Conservation (phyloP, 2,113 vertebrate genomes). For the Halcyon malimbica region DNA sequence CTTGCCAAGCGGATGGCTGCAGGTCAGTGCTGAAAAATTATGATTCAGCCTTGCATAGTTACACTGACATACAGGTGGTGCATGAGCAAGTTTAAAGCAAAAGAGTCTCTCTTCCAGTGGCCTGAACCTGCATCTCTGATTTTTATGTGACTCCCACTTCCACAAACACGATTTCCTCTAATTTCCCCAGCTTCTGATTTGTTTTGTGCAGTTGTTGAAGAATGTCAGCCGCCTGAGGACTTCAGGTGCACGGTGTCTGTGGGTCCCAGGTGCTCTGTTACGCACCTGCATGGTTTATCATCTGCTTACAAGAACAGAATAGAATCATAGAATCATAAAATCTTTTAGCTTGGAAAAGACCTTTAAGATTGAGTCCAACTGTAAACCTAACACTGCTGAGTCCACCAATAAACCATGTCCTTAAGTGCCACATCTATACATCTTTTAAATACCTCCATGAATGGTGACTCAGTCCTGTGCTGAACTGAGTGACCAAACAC, state of each 20-base stretch:
- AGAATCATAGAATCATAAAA: neutral
- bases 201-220: neutral
- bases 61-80: neutral
- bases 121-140: neutral
- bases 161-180: neutral
- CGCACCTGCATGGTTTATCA: accelerated
- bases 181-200: neutral
- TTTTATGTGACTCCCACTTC: neutral
- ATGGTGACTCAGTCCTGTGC: neutral
- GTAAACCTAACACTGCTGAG: neutral
- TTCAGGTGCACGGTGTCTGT: neutral
- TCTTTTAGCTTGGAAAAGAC: neutral
- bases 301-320: neutral
- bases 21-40: neutral
- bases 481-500: neutral
- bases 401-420: neutral
- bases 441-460: neutral
- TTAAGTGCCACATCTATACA: neutral
- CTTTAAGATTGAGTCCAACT: neutral
- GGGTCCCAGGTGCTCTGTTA: neutral
- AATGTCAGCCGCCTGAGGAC: neutral
- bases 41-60: neutral
- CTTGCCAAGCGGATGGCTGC: neutral
- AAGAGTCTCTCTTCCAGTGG: neutral
- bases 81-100: neutral